Evolutionary conservation across 2,113 vertebrate genomes (phyloP).

Genomic region (Patagioenas fasciata): DNA sequence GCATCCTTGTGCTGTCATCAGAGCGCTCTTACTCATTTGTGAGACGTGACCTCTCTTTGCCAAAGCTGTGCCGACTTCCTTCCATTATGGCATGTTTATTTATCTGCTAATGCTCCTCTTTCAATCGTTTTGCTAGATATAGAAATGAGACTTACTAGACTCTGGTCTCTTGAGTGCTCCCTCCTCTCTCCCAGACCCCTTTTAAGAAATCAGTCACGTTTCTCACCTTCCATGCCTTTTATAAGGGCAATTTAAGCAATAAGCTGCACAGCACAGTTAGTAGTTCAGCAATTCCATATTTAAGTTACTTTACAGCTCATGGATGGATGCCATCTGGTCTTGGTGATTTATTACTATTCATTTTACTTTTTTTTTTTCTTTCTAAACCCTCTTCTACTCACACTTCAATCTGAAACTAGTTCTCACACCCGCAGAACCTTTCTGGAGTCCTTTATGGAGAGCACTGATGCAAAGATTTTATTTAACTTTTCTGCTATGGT

Average conservation of each 20-base stretch:
- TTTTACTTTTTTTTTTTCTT: slow-evolving; percentile 14
- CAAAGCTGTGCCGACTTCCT: not conserved
- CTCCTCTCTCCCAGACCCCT: not conserved
- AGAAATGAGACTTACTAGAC: not conserved
- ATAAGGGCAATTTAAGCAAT: slow-evolving; percentile 54
- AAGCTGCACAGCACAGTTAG: slow-evolving; percentile 31
- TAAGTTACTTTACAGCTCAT: slow-evolving; percentile 50
- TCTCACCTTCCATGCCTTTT: slow-evolving; percentile 1
- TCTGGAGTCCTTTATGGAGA: not conserved
- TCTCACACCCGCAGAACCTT: not conserved
- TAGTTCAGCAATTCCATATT: not conserved
- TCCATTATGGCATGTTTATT: not conserved
- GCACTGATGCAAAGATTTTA: not conserved
- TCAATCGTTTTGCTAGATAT: not conserved
- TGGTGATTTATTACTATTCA: slow-evolving; percentile 60
- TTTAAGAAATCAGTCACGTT: slow-evolving; percentile 38
- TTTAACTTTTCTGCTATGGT: not conserved
- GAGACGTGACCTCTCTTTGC: not conserved
- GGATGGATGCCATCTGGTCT: slow-evolving; percentile 55
- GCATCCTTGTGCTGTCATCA: not conserved
- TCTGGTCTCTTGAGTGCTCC: not conserved
- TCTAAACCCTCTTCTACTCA: not conserved
- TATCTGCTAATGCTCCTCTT: not conserved
- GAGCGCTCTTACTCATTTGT: not conserved
- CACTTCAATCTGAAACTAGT: not conserved